phyloP scores from a whole-genome alignment of 2,797 vertebrate species.

The Lepus townsendii region DNA sequence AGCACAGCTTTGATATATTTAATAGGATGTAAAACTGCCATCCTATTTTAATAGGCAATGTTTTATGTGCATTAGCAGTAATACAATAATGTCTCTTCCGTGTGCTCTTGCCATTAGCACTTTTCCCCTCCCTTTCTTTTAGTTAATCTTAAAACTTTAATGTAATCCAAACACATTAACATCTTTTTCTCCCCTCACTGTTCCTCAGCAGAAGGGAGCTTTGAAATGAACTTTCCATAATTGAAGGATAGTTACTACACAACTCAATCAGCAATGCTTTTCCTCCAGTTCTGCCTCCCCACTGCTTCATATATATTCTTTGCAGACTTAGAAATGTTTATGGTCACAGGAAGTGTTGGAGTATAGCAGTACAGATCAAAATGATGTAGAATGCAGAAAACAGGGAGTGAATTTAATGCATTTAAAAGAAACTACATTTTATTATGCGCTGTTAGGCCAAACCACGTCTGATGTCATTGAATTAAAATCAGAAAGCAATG shows the following conservation, averaged over 20 bases:
- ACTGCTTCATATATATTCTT: slow-evolving; percentile 60
- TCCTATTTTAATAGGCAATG: slow-evolving; percentile 88
- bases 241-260: slow-evolving; percentile 52
- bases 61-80: slow-evolving; percentile 89
- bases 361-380: not conserved
- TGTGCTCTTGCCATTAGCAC: slow-evolving; percentile 86
- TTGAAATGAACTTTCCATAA: slow-evolving; percentile 82
- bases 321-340: slow-evolving; percentile 48
- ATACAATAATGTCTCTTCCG: slow-evolving; percentile 88
- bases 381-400: not conserved
- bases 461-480: slow-evolving; percentile 27
- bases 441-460: slow-evolving; percentile 40
- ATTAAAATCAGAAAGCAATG: slow-evolving; percentile 64
- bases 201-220: slow-evolving; percentile 74
- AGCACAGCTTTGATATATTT: slow-evolving; percentile 89
- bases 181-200: slow-evolving; percentile 77
- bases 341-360: not conserved
- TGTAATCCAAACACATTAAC: slow-evolving; percentile 88
- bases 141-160: slow-evolving; percentile 89
- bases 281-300: not conserved
- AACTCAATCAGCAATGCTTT: slow-evolving; percentile 35
- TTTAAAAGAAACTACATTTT: slow-evolving; percentile 50
- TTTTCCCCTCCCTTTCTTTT: slow-evolving; percentile 86
- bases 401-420: not conserved
- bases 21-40: slow-evolving; percentile 89